Percentiles rank a stretch among this genome's conserved stretches.
Evolutionary conservation across 2,797 vertebrate species (phyloP).

Genomic region (Sebastes dallii): DNA sequence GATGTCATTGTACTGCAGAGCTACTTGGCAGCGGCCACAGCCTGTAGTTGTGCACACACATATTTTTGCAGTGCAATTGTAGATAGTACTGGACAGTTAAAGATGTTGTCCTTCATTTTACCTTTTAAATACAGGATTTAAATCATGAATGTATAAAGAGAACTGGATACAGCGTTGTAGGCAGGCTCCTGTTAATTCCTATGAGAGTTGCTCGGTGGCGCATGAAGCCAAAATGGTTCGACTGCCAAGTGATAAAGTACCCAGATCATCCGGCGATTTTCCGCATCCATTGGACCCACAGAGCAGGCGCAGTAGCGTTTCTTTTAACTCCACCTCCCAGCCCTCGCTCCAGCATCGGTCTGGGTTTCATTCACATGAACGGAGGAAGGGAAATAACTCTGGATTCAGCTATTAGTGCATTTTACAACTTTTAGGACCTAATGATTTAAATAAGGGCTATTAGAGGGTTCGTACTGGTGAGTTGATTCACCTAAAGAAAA

Average conservation of each 20-base stretch:
- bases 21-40: neutral
- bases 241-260: neutral
- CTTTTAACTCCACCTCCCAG: neutral
- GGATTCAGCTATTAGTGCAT: neutral
- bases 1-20: neutral
- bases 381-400: neutral
- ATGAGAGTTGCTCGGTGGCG: neutral
- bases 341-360: no score
- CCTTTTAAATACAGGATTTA: neutral
- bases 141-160: neutral
- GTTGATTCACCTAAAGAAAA: no score
- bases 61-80: neutral
- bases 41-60: neutral
- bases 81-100: neutral
- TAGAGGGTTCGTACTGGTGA: neutral
- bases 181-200: neutral
- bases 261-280: neutral
- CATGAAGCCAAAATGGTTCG: neutral
- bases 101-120: neutral
- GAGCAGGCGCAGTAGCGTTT: neutral
- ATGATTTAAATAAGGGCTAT: neutral
- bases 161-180: neutral
- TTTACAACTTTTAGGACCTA: neutral
- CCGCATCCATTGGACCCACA: neutral
- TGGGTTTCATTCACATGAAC: no score